phyloP scores from a whole-genome alignment of 2,797 vertebrate species.

The Hydrocynus forskahlii region DNA sequence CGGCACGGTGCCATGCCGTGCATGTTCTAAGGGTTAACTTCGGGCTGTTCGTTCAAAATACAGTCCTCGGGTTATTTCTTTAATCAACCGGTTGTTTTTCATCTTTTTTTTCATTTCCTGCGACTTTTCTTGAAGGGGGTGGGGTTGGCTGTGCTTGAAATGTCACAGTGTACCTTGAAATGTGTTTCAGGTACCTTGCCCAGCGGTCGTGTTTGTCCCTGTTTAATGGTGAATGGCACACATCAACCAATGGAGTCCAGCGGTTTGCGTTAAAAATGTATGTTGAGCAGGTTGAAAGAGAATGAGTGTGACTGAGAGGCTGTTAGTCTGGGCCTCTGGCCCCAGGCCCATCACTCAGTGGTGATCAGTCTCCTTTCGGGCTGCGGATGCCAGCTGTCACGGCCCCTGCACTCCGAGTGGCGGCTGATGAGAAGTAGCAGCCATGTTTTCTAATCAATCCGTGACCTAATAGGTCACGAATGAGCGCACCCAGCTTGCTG shows the following conservation, averaged over 20 bases:
- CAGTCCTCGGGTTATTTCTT: constrained; percentile 42
- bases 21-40: constrained; percentile 52
- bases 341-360: constrained; percentile 71
- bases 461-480: constrained; percentile 81
- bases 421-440: constrained; percentile 76
- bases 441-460: constrained; percentile 80
- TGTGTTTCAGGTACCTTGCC: neutral
- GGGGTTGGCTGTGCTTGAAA: constrained; percentile 23
- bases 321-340: constrained; percentile 68
- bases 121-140: constrained; percentile 45
- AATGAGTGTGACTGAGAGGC: constrained; percentile 43
- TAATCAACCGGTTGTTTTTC: constrained; percentile 57
- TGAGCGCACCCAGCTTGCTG: constrained; percentile 75
- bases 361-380: constrained; percentile 75
- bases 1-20: too few relatives aligned
- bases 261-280: constrained; percentile 38
- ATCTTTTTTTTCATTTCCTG: constrained; percentile 35
- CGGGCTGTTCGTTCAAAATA: constrained; percentile 69
- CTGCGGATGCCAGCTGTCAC: constrained; percentile 77
- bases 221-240: constrained; percentile 10
- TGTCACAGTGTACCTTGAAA: neutral
- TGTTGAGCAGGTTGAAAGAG: constrained; percentile 29
- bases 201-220: constrained; percentile 1
- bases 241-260: constrained; percentile 16
- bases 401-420: constrained; percentile 71